Evolutionary conservation across 2,113 vertebrate species (phyloP), one percentile per base, ranked within the genome.

Genomic region (Serinus canaria): DNA sequence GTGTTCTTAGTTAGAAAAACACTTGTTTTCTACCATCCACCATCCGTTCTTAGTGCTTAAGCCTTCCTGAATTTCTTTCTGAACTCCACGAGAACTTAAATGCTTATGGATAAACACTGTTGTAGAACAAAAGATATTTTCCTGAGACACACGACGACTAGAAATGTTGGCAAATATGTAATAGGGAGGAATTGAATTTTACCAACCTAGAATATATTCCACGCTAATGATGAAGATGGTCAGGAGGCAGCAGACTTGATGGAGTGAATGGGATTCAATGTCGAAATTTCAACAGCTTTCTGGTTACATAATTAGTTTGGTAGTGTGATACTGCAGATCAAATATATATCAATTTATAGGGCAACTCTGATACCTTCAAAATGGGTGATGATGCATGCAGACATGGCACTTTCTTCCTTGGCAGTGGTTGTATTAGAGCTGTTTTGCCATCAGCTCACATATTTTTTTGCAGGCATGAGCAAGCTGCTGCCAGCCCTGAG

Each of bases 61-160:
- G 10, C 47, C 22, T n/a, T 86, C 47, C 67, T 55, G 10, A 83
- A 77, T 55, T 70, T 85, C 27, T 47, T 87, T 53, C 39, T 55
- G 55, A 67, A 44, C 20, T 77, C 82, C 43, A 55, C 14, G 20
- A 46, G 44, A 90, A 80, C 33, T 33, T 53, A 77, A 62, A 68
- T 39, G 18, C 20, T 67, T 70, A 79, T 2, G 3, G 30, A 46
- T n/a, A 90, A 89, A 22, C 24, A 27, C 10, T 28, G 7, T n/a
- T 67, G 47, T 13, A 83, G 49, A 93, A 59, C 22, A 67, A 41
- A 85, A 63, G 6, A 28, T 7, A 1, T 50, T 19, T 80, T 80
- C 43, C 60, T 20, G 22, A 80, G 11, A 69, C 6, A 12, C 23
- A 9, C 1, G 1, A 9, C 1, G 1, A 25, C 16, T 43, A 39